Base-by-base conservation (phyloP, 2,888 invertebrate species). In the Campopleginae sp. region DNA sequence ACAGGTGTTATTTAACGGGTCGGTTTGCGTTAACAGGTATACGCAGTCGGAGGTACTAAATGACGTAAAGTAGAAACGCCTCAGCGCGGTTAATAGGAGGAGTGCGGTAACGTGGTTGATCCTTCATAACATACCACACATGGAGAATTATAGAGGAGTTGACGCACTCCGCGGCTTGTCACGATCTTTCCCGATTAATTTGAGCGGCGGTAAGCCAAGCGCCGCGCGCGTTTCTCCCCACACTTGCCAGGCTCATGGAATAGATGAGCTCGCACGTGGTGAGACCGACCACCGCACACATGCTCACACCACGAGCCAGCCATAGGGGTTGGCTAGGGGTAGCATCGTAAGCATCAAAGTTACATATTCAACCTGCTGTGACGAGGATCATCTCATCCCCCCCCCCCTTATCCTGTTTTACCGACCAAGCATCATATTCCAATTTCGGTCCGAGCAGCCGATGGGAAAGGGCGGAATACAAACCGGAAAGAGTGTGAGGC, bases 141-240 rank as follows among this genome's bases (percentile, higher is more conserved):
- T 48, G 44, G 12, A 74, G 31, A 80, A 82, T 68, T 51, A 77
- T 71, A 61, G 46, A 68, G 27, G 51, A 27, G 42, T 75, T 63
- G 48, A 71, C 85, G 81, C 61, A 66, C 77, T 74, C 12, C 63
- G 85, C 75, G 42, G 82, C 72, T 38, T 63, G 82, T 72, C 80
- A 80, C 77, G 77, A 80, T 82, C 80, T 85, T 82, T 85, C 85
- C 76, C 82, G 82, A 82, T 80, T 82, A 85, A 82, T 82, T 85
- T 76, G 76, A 65, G 80, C 71, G 72, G 85, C 68, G 80, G 58
- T 27, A 72, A 58, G 65, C 75, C 79, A 31, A 61, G 75, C 58
- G 38, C 38, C 38, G 8, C 38, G 8, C 38, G 58, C 82, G 72
- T 51, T 23, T 61, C 31, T 61, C 51, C 61, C 46, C 84, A 58